A percentile compares a stretch with the other conserved stretches of the same genome.
phyloP scores from a whole-genome alignment of 2,113 vertebrate genomes.

The Suricata suricatta region DNA sequence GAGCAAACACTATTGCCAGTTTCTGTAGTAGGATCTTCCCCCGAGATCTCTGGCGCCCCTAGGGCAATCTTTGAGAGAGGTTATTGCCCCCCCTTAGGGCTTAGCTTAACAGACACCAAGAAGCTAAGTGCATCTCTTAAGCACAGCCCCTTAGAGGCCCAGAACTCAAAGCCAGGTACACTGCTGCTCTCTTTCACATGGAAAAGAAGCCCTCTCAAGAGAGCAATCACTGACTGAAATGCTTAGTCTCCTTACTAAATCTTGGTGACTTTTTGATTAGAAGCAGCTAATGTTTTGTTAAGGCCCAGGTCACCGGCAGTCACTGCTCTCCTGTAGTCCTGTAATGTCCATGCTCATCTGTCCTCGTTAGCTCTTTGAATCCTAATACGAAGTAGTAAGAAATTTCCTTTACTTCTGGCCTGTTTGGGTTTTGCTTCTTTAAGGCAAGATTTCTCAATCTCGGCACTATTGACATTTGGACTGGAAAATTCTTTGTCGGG shows the following conservation, averaged over 20 bases:
- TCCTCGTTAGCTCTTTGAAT: neutral
- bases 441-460: neutral
- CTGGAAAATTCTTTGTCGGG: neutral
- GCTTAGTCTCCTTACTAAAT: neutral
- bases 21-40: neutral
- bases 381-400: neutral
- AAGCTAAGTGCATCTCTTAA: neutral
- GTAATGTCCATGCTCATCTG: no score
- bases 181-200: neutral
- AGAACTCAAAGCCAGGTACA: neutral
- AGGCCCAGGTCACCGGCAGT: neutral
- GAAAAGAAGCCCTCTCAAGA: neutral
- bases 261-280: neutral
- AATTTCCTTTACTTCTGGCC: neutral
- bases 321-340: neutral
- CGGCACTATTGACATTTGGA: neutral
- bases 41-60: neutral
- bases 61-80: neutral
- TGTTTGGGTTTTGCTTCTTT: constrained; percentile 14
- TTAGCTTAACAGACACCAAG: neutral
- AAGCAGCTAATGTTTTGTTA: neutral
- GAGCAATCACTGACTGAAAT: neutral
- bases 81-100: neutral
- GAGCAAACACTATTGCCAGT: neutral
- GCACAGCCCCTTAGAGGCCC: neutral